Evolutionary conservation across 2,797 vertebrate genomes (phyloP).

Genomic region (Clarias platycephalus): DNA sequence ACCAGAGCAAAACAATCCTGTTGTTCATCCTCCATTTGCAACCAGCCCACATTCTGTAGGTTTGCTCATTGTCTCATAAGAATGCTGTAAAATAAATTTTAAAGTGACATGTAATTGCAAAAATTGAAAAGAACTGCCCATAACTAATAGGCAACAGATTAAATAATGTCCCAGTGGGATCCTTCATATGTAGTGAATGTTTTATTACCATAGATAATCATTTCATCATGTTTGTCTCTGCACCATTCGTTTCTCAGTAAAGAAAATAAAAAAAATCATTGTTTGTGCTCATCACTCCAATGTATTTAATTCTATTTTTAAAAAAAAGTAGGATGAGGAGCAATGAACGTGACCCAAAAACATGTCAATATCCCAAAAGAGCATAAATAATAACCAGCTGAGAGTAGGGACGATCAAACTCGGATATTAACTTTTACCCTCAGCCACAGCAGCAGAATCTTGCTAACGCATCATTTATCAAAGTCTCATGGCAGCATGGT

Average conservation of each 20-base stretch:
- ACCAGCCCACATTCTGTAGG: neutral
- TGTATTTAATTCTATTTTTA: neutral
- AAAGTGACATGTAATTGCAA: too few species aligned
- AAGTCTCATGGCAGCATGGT: conserved; percentile 14
- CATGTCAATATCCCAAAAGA: neutral
- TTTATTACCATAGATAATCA: neutral
- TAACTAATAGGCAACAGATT: neutral
- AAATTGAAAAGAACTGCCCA: neutral
- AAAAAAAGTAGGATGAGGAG: neutral
- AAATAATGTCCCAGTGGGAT: neutral
- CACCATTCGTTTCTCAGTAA: neutral
- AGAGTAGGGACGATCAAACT: neutral
- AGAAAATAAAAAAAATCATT: neutral
- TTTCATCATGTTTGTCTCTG: neutral
- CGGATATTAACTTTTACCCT: neutral
- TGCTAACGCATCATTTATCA: conserved; percentile 16
- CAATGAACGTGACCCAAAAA: neutral
- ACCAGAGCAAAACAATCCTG: neutral
- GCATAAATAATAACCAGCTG: neutral
- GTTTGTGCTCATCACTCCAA: neutral
- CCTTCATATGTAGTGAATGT: neutral
- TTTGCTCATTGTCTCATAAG: neutral
- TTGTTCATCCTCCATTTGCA: neutral
- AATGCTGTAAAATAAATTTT: neutral
- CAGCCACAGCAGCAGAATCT: conserved; percentile 30